phyloP scores from a whole-genome alignment of 2,888 invertebrate genomes.

The Metallyticus violacea region DNA sequence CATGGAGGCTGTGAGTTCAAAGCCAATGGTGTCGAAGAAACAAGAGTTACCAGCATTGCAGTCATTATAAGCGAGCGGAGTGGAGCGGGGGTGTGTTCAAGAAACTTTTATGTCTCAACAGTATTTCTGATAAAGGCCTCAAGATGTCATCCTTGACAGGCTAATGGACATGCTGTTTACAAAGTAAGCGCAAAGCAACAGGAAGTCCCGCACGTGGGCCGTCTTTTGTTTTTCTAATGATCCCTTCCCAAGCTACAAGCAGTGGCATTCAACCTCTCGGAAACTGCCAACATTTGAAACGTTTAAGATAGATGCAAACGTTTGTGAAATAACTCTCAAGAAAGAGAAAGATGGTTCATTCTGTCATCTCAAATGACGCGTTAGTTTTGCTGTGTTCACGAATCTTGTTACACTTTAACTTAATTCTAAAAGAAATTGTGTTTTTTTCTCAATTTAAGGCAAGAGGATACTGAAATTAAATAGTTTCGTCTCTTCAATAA shows the following conservation, averaged over 20 bases:
- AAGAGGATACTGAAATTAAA: too few relatives aligned
- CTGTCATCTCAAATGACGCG: too few relatives aligned
- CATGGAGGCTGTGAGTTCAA: conserved; percentile 8
- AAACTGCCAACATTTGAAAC: too few relatives aligned
- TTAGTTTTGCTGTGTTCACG: too few relatives aligned
- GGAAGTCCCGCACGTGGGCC: neutral
- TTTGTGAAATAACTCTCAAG: too few relatives aligned
- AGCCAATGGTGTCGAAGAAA: neutral
- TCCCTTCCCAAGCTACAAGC: too few relatives aligned
- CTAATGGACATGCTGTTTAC: conserved; percentile 23
- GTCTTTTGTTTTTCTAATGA: neutral
- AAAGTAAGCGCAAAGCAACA: conserved; percentile 17
- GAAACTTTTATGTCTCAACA: neutral
- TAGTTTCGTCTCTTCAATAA: too few relatives aligned
- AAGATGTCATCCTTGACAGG: neutral
- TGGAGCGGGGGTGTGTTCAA: neutral
- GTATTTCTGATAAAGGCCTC: neutral
- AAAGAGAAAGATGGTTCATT: too few relatives aligned
- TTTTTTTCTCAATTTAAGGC: too few relatives aligned
- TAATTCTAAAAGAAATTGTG: too few relatives aligned
- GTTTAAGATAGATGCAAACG: too few relatives aligned
- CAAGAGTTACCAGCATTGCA: neutral
- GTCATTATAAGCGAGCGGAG: neutral
- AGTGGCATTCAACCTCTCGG: neutral
- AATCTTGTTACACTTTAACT: too few relatives aligned